Conservation (phyloP, 2,113 vertebrate species). For the Protobothrops flavoviridis region DNA sequence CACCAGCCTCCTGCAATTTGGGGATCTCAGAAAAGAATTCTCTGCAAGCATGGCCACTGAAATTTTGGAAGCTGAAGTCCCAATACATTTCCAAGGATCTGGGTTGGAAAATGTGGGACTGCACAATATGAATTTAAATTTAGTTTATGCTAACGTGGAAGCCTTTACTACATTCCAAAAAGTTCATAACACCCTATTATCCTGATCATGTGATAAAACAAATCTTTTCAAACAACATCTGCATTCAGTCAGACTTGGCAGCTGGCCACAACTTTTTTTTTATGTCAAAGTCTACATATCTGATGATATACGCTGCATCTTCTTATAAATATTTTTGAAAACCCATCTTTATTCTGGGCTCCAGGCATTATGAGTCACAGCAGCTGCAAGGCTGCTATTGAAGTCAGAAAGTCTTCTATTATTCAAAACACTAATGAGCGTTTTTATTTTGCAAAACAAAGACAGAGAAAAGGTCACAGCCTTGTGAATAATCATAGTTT, state of each 20-base stretch:
- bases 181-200: background rate
- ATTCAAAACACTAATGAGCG: background rate
- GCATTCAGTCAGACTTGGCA: background rate
- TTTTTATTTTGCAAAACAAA: background rate
- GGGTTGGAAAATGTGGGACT: background rate
- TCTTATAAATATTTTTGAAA: background rate
- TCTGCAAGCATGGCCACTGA: background rate
- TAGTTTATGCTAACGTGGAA: background rate
- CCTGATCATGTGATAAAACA: background rate
- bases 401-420: background rate
- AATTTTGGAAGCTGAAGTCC: background rate
- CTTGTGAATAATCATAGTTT: background rate
- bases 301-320: background rate
- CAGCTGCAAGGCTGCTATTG: background rate
- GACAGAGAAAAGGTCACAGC: background rate
- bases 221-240: background rate
- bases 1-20: background rate
- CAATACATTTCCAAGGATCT: background rate
- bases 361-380: background rate
- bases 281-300: background rate
- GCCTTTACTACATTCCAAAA: background rate
- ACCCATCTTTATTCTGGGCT: background rate
- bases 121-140: background rate
- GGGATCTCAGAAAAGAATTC: background rate
- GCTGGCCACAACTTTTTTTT: background rate